Evolutionary conservation across 2,113 vertebrate genomes (phyloP).

Genomic region (Nanorana parkeri): DNA sequence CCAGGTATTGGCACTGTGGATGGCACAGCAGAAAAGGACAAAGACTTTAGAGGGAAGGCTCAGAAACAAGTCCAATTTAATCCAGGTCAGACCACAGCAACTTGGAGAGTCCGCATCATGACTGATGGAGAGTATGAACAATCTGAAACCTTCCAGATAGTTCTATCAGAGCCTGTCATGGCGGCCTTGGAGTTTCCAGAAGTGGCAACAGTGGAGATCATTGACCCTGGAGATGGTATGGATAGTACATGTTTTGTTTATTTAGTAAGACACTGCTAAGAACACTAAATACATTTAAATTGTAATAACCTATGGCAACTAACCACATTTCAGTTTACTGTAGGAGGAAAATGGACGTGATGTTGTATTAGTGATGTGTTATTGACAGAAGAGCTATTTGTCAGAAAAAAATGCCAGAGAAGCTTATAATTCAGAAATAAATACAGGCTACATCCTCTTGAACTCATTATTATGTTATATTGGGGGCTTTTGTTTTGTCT

Average conservation of each 20-base stretch:
- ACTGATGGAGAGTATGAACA: slow-evolving; percentile 83
- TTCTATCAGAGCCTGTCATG: slow-evolving; percentile 91
- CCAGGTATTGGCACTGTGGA: slow-evolving; percentile 88
- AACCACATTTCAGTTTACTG: too few species aligned
- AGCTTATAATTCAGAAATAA: too few species aligned
- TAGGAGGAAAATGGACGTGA: too few species aligned
- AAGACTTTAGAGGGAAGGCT: slow-evolving; percentile 88
- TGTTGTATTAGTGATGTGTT: too few species aligned
- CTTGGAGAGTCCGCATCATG: slow-evolving; percentile 83
- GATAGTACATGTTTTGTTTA: not conserved
- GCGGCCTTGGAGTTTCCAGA: slow-evolving; percentile 83
- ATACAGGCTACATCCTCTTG: too few species aligned
- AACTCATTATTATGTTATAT: too few species aligned
- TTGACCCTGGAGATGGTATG: slow-evolving; percentile 92
- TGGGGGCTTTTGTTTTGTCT: too few species aligned
- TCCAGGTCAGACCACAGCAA: slow-evolving; percentile 86
- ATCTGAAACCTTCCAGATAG: slow-evolving; percentile 87
- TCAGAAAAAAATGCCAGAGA: too few species aligned
- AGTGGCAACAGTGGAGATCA: slow-evolving; percentile 83
- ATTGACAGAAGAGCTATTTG: too few species aligned
- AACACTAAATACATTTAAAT: too few species aligned
- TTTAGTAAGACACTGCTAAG: not conserved
- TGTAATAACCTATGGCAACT: too few species aligned
- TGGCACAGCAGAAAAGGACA: slow-evolving; percentile 83
- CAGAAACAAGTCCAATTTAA: slow-evolving; percentile 96